Evolutionary conservation across 1,140 invertebrate genomes (phyloP).

Genomic region (Cardiocondyla obscurior): DNA sequence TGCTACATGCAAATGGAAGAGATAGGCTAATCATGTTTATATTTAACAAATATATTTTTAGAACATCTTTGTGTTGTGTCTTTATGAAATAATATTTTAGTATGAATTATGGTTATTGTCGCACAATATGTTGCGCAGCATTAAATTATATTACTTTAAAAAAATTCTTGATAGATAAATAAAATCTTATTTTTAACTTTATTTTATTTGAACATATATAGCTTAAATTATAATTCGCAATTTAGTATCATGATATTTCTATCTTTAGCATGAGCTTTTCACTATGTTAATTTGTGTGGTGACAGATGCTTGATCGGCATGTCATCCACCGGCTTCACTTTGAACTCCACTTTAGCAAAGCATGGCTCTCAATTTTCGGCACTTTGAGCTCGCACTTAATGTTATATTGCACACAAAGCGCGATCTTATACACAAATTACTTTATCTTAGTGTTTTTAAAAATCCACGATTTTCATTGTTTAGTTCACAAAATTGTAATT

Average conservation of each 20-base stretch:
- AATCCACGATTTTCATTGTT: slow-evolving; percentile 67
- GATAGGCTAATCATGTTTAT: slow-evolving; percentile 32
- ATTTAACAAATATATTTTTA: slow-evolving; percentile 28
- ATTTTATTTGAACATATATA: background rate
- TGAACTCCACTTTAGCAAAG: slow-evolving; percentile 72
- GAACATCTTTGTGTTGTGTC: background rate
- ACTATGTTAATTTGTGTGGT: slow-evolving; percentile 73
- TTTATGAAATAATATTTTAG: background rate
- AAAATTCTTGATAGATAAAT: no score
- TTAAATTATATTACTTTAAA: no score
- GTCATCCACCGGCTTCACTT: slow-evolving; percentile 75
- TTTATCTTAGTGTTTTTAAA: slow-evolving; percentile 26
- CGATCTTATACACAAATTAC: slow-evolving; percentile 12
- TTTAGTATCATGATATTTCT: slow-evolving; percentile 50
- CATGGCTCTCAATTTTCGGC: slow-evolving; percentile 46
- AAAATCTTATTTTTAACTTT: background rate
- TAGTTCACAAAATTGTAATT: slow-evolving; percentile 66
- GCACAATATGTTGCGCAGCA: no score
- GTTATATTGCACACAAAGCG: background rate
- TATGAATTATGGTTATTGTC: background rate
- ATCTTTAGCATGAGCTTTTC: slow-evolving; percentile 76
- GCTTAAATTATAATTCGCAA: background rate
- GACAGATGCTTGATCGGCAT: slow-evolving; percentile 73
- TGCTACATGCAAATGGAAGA: slow-evolving; percentile 15
- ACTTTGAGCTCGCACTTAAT: slow-evolving; percentile 8